Conservation (phyloP, 2,113 vertebrate species). For the Lepidothrix coronata region DNA sequence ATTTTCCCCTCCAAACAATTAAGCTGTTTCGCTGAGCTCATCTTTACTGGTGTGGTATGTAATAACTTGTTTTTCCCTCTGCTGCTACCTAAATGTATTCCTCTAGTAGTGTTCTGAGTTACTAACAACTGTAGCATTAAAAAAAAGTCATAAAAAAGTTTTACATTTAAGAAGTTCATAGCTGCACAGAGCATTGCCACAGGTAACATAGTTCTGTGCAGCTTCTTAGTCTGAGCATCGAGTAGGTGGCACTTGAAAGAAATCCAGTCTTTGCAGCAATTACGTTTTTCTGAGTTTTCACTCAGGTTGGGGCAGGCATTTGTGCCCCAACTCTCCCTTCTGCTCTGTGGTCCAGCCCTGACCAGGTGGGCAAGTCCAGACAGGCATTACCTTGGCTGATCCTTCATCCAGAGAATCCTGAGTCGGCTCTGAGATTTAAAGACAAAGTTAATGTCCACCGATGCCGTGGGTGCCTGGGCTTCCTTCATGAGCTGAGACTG, state of each 20-base stretch:
- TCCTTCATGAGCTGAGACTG: background rate
- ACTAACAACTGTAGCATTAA: too few relatives aligned
- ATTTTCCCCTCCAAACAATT: constrained; percentile 40
- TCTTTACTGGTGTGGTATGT: constrained; percentile 13
- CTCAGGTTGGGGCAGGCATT: background rate
- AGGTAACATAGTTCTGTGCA: background rate
- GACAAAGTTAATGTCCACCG: background rate
- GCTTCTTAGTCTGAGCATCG: background rate
- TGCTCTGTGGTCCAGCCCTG: background rate
- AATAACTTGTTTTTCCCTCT: constrained; percentile 44
- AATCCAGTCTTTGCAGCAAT: background rate
- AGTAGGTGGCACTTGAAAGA: background rate
- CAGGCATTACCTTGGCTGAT: background rate
- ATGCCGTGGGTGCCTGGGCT: background rate
- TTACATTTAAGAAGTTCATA: background rate
- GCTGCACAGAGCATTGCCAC: background rate
- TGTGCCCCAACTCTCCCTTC: background rate
- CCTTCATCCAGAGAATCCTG: background rate
- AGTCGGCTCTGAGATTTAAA: background rate
- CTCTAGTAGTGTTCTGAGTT: background rate
- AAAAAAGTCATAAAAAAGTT: too few relatives aligned
- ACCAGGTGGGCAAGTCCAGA: background rate
- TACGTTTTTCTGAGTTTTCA: background rate
- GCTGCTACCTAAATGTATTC: background rate
- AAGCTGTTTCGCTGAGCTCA: constrained; percentile 30